Percentiles rank a stretch among this genome's conserved stretches.
Evolutionary conservation across 2,797 vertebrate species (phyloP).

Genomic region (Chaunax sp.): DNA sequence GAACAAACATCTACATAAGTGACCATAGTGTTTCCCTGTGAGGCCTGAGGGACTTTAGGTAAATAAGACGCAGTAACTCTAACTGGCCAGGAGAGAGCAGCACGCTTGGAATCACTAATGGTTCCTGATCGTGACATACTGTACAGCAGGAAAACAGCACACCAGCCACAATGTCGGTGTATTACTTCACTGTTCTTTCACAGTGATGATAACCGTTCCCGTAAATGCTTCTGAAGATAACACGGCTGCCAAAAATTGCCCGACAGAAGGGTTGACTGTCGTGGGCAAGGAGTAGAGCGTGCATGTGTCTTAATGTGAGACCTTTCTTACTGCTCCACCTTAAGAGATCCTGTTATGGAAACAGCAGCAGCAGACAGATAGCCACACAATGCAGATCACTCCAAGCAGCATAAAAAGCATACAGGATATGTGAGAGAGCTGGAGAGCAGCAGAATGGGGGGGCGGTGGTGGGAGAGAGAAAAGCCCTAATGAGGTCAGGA

Average conservation of each 20-base stretch:
- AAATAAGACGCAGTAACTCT: conserved; percentile 69
- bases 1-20: conserved; percentile 24
- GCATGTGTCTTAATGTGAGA: conserved; percentile 9
- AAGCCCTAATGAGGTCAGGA: conserved; percentile 86
- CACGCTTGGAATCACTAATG: conserved; percentile 44
- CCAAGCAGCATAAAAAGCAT: conserved; percentile 19
- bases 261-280: conserved; percentile 9
- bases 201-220: conserved; percentile 4
- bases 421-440: conserved; percentile 63
- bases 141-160: conserved; percentile 48
- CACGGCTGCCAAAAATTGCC: conserved; percentile 3
- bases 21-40: conserved; percentile 14
- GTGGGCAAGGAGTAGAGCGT: conserved; percentile 14
- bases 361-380: conserved; percentile 8
- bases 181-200: conserved; percentile 23
- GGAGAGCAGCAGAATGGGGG: conserved; percentile 54
- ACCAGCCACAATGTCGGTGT: conserved; percentile 31
- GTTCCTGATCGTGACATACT: conserved; percentile 50
- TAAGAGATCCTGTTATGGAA: conserved; percentile 9
- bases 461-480: conserved; percentile 67
- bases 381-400: conserved; percentile 16
- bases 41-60: conserved; percentile 48
- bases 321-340: not conserved
- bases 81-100: conserved; percentile 76
- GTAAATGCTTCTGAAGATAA: conserved; percentile 20